These are phyloP conservation scores for Procavia capensis DNA, from an alignment of 2,113 vertebrate genomes.

Conservation along the genomic window DNA sequence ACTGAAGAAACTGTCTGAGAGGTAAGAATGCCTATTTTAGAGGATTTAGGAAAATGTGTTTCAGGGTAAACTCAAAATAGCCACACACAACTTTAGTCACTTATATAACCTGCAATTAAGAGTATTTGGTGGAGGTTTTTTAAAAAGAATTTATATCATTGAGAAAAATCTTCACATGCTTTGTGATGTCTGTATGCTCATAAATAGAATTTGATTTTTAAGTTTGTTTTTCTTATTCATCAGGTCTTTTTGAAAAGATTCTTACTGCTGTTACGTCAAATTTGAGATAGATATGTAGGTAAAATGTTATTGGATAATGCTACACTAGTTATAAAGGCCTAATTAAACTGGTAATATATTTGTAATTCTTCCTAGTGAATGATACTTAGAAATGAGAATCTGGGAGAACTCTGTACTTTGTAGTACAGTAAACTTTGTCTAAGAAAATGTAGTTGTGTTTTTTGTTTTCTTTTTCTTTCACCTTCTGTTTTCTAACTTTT, in stretches of 20 bases:
- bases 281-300: neutral
- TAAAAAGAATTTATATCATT: neutral
- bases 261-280: neutral
- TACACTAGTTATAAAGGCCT: neutral
- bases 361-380: neutral
- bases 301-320: slow-evolving; percentile 34
- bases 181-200: neutral
- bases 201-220: slow-evolving; percentile 27
- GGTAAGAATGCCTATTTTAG: neutral
- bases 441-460: neutral
- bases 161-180: neutral
- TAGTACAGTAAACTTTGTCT: slow-evolving; percentile 21
- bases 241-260: neutral
- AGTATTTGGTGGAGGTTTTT: neutral
- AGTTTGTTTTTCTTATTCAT: neutral
- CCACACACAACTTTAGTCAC: neutral
- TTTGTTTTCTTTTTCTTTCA: neutral
- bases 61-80: neutral
- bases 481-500: slow-evolving; percentile 17
- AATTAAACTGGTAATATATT: too few species aligned
- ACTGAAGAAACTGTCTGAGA: neutral
- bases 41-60: neutral
- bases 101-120: neutral
- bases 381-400: neutral
- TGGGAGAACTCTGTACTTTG: neutral